phyloP scores from a whole-genome alignment of 2,797 vertebrate genomes.

The Anguilla anguilla region DNA sequence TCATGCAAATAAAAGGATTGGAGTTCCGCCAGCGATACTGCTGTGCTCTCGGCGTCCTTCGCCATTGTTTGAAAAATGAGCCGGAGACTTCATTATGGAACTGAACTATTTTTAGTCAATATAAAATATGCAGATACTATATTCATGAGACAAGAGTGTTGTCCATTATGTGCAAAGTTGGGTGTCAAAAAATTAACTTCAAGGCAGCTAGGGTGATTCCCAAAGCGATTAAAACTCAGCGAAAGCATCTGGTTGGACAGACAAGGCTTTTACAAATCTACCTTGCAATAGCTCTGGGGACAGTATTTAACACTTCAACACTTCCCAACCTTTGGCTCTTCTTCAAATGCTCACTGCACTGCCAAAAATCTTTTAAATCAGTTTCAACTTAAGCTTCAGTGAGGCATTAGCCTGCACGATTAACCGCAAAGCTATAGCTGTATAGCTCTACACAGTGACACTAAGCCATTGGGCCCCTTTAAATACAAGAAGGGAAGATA shows the following conservation, averaged over 20 bases:
- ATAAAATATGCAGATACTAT: conserved; percentile 5
- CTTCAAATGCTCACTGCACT: not conserved
- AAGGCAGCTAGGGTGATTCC: not conserved
- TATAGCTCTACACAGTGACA: not conserved
- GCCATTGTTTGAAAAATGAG: not conserved
- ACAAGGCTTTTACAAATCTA: not conserved
- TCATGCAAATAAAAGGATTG: conserved; percentile 11
- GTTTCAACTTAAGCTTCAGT: not conserved
- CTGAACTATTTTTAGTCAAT: conserved; percentile 5
- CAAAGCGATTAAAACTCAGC: not conserved
- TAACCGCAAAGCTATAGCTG: not conserved
- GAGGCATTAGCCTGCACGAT: not conserved
- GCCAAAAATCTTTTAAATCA: not conserved
- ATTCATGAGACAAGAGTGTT: not conserved
- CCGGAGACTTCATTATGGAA: conserved; percentile 3
- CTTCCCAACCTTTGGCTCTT: not conserved
- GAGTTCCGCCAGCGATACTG: not conserved
- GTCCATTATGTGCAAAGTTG: not conserved
- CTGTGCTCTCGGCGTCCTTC: not conserved
- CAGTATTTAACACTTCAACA: not conserved
- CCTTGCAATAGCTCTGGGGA: not conserved
- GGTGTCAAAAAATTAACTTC: not conserved
- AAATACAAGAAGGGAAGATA: not conserved
- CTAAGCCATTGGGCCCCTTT: not conserved
- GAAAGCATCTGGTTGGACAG: not conserved